A percentile compares a stretch with the other conserved stretches of the same genome.
Evolutionary conservation across 1,140 invertebrate genomes (phyloP).

Genomic region (Drosophila gunungcola): DNA sequence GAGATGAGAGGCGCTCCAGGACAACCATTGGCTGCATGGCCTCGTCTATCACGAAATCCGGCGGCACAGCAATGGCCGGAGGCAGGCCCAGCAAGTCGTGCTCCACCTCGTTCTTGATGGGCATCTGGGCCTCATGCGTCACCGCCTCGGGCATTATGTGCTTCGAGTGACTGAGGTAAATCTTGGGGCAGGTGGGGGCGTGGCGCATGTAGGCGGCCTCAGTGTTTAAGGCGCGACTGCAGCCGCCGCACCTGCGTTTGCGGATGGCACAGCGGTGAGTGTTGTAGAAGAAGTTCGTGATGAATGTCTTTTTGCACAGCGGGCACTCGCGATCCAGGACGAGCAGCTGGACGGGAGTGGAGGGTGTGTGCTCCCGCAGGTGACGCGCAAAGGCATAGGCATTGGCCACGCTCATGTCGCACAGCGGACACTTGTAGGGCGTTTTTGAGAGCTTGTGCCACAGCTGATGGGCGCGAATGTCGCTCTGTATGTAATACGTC

Average conservation of each 20-base stretch:
- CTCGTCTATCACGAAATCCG: constrained; percentile 39
- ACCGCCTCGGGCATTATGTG: constrained; percentile 68
- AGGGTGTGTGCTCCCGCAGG: constrained; percentile 61
- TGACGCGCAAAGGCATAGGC: constrained; percentile 68
- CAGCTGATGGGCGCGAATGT: constrained; percentile 78
- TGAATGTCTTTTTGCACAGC: constrained; percentile 68
- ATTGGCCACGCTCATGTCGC: constrained; percentile 55
- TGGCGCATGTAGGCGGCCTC: constrained; percentile 68
- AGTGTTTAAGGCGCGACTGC: constrained; percentile 52
- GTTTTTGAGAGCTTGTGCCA: constrained; percentile 83
- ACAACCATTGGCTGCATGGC: constrained; percentile 72
- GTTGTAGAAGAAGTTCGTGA: constrained; percentile 79
- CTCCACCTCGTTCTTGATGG: constrained; percentile 74
- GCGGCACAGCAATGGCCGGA: constrained; percentile 15
- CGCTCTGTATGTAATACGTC: constrained; percentile 60
- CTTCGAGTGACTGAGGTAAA: constrained; percentile 72
- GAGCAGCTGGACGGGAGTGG: constrained; percentile 48
- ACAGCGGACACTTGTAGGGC: constrained; percentile 72
- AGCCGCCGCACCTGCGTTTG: constrained; percentile 72
- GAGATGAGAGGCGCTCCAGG: constrained; percentile 65
- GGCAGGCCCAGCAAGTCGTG: constrained; percentile 23
- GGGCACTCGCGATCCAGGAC: constrained; percentile 77
- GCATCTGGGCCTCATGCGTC: constrained; percentile 56
- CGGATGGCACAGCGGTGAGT: constrained; percentile 77
- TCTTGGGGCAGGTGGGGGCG: constrained; percentile 66